Percentiles rank a stretch among this genome's conserved stretches.
phyloP scores from a whole-genome alignment of 2,113 vertebrate genomes.

The Mus musculus region GRCm39 chr6:12979001-12979500 shows the following conservation, averaged over 20 bases:
- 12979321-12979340: slow-evolving; percentile 1
- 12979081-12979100: neutral
- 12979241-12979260: slow-evolving; percentile 24
- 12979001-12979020: neutral
- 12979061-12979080: neutral
- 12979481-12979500: neutral
- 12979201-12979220: neutral
- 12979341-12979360: neutral
- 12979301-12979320: neutral
- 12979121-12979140: neutral
- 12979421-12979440: neutral
- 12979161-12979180: neutral
- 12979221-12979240: slow-evolving; percentile 9
- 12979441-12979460: neutral
- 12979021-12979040: too few relatives aligned
- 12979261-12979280: too few relatives aligned
- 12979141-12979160: neutral
- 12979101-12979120: neutral
- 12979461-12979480: neutral
- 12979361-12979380: neutral
- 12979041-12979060: neutral
- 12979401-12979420: neutral
- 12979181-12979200: neutral
- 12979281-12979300: neutral
- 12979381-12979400: neutral